Percentiles rank a stretch among this genome's conserved stretches.
These are phyloP conservation scores for Rhamphomyia laevipes DNA, from an alignment of 2,888 invertebrate species.

Conservation along the genomic window DNA sequence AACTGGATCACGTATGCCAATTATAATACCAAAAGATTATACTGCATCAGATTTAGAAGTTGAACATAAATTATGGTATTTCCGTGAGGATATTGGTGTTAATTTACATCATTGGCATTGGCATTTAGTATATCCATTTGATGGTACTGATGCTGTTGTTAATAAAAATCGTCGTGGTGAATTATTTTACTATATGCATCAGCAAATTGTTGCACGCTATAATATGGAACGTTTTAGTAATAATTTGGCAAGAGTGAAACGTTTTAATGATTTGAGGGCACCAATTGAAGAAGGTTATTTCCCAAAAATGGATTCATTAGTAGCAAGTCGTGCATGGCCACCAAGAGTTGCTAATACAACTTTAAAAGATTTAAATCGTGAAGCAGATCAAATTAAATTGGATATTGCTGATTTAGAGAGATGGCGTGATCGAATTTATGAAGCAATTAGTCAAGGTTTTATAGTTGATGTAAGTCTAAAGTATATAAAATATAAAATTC, in stretches of 20 bases:
- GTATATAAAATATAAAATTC: background rate
- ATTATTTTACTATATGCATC: constrained; percentile 65
- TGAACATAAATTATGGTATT: constrained; percentile 67
- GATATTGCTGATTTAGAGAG: constrained; percentile 56
- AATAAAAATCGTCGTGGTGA: constrained; percentile 56
- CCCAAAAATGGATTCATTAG: constrained; percentile 63
- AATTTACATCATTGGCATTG: constrained; percentile 41
- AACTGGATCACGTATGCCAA: constrained; percentile 48
- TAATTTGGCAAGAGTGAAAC: constrained; percentile 45
- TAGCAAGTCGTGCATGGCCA: constrained; percentile 60
- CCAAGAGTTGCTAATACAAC: constrained; percentile 45
- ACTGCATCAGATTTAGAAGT: constrained; percentile 57
- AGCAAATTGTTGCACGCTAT: constrained; percentile 48
- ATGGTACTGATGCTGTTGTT: constrained; percentile 39
- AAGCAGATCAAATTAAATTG: constrained; percentile 48
- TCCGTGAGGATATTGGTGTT: constrained; percentile 37
- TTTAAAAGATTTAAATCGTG: constrained; percentile 49
- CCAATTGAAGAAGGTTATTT: constrained; percentile 66
- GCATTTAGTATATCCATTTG: constrained; percentile 56
- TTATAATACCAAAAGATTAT: constrained; percentile 47
- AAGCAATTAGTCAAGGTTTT: constrained; percentile 50
- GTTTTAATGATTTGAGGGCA: constrained; percentile 48
- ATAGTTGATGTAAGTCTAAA: constrained; percentile 32
- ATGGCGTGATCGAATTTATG: constrained; percentile 58
- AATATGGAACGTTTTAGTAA: constrained; percentile 62